phyloP scores from a whole-genome alignment of 2,888 invertebrate species.

The Protonemura montana region DNA sequence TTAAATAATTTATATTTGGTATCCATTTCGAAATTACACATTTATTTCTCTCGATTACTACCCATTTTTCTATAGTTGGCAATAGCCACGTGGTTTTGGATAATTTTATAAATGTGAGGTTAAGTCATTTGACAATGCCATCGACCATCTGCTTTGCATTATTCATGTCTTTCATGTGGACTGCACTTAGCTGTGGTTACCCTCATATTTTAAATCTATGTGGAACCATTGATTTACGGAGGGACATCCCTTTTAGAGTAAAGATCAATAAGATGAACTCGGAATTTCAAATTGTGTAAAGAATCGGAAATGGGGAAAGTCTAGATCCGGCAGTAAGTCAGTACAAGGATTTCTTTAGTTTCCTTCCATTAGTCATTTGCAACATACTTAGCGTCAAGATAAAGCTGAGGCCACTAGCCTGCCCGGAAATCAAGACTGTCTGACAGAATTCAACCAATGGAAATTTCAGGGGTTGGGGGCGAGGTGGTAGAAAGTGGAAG shows the following conservation, averaged over 20 bases:
- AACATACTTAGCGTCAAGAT: conserved; percentile 38
- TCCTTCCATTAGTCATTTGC: conserved; percentile 40
- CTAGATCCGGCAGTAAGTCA: conserved; percentile 34
- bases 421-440: conserved; percentile 26
- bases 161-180: background rate
- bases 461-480: background rate
- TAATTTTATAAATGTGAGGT: background rate
- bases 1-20: background rate
- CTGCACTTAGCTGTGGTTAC: background rate
- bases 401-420: background rate
- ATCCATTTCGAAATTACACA: background rate
- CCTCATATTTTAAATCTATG: background rate
- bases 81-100: background rate
- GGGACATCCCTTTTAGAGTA: conserved; percentile 32
- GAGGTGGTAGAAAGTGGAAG: background rate
- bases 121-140: background rate
- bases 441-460: conserved; percentile 19
- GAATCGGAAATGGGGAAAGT: conserved; percentile 33
- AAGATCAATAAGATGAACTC: conserved; percentile 37
- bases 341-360: conserved; percentile 39
- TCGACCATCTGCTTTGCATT: background rate
- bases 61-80: background rate
- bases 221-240: conserved; percentile 36
- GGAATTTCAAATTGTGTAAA: conserved; percentile 41
- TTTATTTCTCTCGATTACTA: background rate